Conservation (phyloP, 2,797 vertebrate genomes). For the Scyliorhinus canicula region DNA sequence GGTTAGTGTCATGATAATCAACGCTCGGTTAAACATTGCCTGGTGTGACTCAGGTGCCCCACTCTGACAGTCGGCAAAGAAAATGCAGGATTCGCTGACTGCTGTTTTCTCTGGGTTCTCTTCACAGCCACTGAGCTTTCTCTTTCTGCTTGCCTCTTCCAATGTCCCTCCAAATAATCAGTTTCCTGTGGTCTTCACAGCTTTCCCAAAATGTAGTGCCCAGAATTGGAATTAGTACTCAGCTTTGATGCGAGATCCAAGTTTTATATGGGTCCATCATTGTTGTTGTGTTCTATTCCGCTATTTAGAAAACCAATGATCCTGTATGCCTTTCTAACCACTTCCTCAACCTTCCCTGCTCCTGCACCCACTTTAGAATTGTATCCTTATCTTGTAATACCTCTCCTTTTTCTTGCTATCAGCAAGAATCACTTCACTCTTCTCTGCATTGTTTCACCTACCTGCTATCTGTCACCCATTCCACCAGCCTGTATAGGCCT, state of each 20-base stretch:
- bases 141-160: not conserved
- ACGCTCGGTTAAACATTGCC: not conserved
- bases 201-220: not conserved
- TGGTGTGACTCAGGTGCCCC: not conserved
- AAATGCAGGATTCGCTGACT: not conserved
- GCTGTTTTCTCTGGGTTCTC: not conserved
- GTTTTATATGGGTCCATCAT: not conserved
- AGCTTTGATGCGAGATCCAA: not conserved
- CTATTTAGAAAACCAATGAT: not conserved
- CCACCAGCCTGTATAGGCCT: not conserved
- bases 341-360: not conserved
- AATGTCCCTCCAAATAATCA: not conserved
- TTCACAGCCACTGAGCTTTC: not conserved
- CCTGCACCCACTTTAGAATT: not conserved
- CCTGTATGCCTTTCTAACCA: not conserved
- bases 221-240: not conserved
- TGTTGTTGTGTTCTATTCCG: not conserved
- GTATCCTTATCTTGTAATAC: not conserved
- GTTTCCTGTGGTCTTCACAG: not conserved
- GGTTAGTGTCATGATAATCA: not conserved
- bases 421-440: not conserved
- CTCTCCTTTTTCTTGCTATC: too few relatives aligned
- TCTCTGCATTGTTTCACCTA: not conserved
- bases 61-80: not conserved
- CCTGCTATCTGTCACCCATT: not conserved